Percentiles rank a stretch among this genome's conserved stretches.
These are phyloP conservation scores for Mastomys natalensis DNA, from an alignment of 2,113 vertebrate genomes.

Conservation along the genomic window DNA sequence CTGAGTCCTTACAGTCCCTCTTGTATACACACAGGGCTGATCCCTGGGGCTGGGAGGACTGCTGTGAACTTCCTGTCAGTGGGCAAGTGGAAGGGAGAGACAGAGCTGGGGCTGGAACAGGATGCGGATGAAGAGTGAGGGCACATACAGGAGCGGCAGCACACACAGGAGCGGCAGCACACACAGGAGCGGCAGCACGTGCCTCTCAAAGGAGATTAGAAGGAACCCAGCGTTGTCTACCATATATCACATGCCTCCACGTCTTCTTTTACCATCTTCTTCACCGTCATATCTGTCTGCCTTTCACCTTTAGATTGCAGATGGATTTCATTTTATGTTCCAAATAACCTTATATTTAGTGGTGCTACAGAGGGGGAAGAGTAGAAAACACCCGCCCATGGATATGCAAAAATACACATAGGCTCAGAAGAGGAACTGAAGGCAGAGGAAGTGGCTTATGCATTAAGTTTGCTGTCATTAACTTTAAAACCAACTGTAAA, in stretches of 20 bases:
- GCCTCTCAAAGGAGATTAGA: background rate
- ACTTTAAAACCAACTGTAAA: slow-evolving; percentile 66
- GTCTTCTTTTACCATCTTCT: background rate
- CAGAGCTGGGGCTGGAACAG: background rate
- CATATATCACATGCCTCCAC: background rate
- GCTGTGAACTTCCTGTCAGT: background rate
- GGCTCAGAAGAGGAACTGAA: background rate
- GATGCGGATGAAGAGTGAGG: background rate
- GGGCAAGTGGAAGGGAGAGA: background rate
- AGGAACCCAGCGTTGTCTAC: background rate
- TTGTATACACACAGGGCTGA: background rate
- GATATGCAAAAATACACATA: slow-evolving; percentile 51
- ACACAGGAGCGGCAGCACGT: too few species aligned
- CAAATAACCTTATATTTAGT: slow-evolving; percentile 12
- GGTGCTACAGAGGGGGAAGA: background rate
- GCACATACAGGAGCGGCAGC: too few species aligned
- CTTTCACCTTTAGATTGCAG: background rate
- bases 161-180: too few species aligned
- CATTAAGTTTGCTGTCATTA: slow-evolving; percentile 2
- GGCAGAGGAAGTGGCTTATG: slow-evolving; percentile 51
- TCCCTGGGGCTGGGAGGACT: background rate
- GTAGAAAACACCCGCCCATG: background rate
- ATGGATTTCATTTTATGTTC: background rate
- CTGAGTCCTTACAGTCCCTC: background rate
- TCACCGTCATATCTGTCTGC: background rate